Evolutionary conservation across 1,140 invertebrate genomes (phyloP), one percentile per base, ranked within the genome.

Genomic region (Ips nitidus): DNA sequence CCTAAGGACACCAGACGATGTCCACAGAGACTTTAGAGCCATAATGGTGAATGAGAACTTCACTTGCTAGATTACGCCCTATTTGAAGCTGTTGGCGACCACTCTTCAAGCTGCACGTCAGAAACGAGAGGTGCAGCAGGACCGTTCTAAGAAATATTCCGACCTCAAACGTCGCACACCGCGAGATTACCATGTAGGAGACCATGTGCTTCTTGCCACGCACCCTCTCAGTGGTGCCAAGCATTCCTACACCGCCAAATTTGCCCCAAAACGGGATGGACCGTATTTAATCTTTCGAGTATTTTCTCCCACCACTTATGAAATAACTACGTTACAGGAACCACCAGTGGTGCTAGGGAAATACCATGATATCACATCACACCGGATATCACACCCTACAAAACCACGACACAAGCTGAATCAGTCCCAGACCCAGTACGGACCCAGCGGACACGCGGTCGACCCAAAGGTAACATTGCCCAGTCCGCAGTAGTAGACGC

Each of bases 231-330:
- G 79, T 22, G 74, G 76, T 3, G 71, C 73, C 1, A 7, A 58
- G 1, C 61, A 59, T 4, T 65, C 75, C 0, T 71, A 77, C 36
- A 73, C 79, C 1, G 66, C 77, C 0, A 81, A 82, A 52, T 75
- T 82, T 7, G 75, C 77, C 0, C 78, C 78, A 2, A 74, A 74
- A 38, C 75, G 77, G 36, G 75, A 79, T 50, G 80, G 80, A 8
- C 80, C 80, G 0, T 81, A 78, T 69, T 38, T 68, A 8, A 72
- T 79, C 36, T 53, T 72, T 1, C 70, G 63, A 42, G 42, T 62
- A 4, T 37, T 69, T 4, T 1, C 60, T 40, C 52, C 67, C 2
- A 55, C 59, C 7, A 45, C 45, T 5, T 63, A 64, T 47, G 4
- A 63, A 55, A 7, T 69, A 7, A 47, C 59, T 3, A 39, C 52